Evolutionary conservation across 2,797 vertebrate genomes (phyloP).

Genomic region (Pangasius mekongensis): DNA sequence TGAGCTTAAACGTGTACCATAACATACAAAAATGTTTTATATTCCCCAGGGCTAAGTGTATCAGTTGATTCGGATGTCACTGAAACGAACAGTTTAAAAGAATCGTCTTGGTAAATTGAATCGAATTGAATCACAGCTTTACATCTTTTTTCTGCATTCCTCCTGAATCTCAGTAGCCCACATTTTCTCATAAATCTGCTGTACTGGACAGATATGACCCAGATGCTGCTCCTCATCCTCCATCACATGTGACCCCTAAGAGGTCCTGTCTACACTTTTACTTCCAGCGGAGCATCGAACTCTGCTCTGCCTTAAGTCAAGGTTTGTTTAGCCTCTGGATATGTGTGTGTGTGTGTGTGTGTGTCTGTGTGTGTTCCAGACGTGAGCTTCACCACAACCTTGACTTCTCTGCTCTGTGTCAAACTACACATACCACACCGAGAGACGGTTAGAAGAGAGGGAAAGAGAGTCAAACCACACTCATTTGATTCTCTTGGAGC

Average conservation of each 20-base stretch:
- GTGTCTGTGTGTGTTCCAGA: conserved; percentile 46
- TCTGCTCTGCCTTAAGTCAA: conserved; percentile 60
- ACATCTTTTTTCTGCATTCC: background rate
- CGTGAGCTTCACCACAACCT: conserved; percentile 49
- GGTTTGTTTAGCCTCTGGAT: conserved; percentile 55
- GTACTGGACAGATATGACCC: conserved; percentile 52
- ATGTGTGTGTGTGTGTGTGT: conserved; percentile 23
- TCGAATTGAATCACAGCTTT: background rate
- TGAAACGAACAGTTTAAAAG: background rate
- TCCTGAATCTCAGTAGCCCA: background rate
- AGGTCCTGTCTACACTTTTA: conserved; percentile 71
- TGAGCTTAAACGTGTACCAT: background rate
- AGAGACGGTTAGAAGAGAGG: background rate
- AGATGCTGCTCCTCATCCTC: conserved; percentile 71
- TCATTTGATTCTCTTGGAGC: conserved; percentile 11
- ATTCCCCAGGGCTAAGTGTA: background rate
- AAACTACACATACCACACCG: conserved; percentile 44
- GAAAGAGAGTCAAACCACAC: conserved; percentile 21
- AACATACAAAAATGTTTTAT: background rate
- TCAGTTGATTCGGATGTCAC: background rate
- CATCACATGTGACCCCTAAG: conserved; percentile 69
- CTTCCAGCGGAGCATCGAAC: conserved; percentile 67
- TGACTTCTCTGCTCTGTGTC: conserved; percentile 53
- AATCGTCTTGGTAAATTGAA: background rate
- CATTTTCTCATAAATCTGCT: background rate